These are phyloP conservation scores for Saxicola maurus DNA, from an alignment of 2,797 vertebrate species.

Conservation along the genomic window DNA sequence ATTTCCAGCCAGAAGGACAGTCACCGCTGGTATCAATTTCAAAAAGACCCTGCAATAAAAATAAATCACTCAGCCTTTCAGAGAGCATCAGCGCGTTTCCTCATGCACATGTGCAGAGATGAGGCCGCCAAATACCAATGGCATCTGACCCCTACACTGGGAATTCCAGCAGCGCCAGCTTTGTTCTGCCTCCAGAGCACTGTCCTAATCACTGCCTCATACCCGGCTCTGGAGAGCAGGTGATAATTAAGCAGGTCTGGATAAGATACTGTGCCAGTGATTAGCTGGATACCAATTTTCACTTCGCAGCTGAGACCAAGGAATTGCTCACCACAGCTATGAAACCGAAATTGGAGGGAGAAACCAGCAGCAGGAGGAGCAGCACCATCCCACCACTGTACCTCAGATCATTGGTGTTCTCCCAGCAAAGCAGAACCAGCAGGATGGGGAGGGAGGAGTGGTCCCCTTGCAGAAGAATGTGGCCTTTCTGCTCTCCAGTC, in stretches of 20 bases:
- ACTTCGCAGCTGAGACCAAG: constrained; percentile 11
- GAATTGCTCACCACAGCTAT: background rate
- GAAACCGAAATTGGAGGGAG: background rate
- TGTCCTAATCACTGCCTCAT: background rate
- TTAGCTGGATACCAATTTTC: constrained; percentile 26
- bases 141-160: constrained; percentile 47
- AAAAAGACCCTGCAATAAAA: constrained; percentile 53
- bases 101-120: constrained; percentile 19
- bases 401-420: background rate
- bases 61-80: constrained; percentile 55
- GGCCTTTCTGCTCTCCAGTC: background rate
- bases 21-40: constrained; percentile 47
- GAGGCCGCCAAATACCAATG: constrained; percentile 38
- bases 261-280: background rate
- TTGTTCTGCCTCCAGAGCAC: constrained; percentile 5
- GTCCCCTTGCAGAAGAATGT: background rate
- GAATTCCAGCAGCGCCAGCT: constrained; percentile 26
- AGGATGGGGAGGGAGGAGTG: background rate
- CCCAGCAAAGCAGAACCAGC: background rate
- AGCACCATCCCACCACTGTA: background rate
- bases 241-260: constrained; percentile 52
- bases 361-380: background rate
- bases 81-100: background rate
- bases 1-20: constrained; percentile 33
- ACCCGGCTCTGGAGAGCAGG: background rate